These are phyloP conservation scores for Galendromus occidentalis DNA, from an alignment of 1,140 invertebrate genomes.

Conservation along the genomic window DNA sequence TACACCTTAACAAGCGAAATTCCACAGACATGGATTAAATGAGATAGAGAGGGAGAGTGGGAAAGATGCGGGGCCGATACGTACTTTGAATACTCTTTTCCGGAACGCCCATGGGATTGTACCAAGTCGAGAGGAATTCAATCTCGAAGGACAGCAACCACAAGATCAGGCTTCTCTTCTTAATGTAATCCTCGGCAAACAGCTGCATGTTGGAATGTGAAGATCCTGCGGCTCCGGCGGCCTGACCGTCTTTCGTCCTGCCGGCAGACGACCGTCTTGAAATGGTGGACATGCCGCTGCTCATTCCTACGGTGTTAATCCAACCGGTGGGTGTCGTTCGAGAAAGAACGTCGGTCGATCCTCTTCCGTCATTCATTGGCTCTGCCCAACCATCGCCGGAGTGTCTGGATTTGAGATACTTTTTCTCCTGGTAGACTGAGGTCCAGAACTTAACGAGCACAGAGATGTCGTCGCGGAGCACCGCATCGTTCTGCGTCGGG, in stretches of 20 bases:
- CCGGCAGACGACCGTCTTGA: slow-evolving; percentile 40
- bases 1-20: too few relatives aligned
- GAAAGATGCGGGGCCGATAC: slow-evolving; percentile 13
- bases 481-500: slow-evolving; percentile 51
- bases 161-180: slow-evolving; percentile 80
- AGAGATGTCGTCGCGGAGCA: slow-evolving; percentile 67
- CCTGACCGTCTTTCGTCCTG: slow-evolving; percentile 24
- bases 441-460: slow-evolving; percentile 88
- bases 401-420: slow-evolving; percentile 54
- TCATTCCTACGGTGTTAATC: slow-evolving; percentile 66
- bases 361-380: not conserved
- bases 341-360: not conserved
- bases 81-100: slow-evolving; percentile 55
- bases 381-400: slow-evolving; percentile 16
- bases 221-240: slow-evolving; percentile 19
- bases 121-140: slow-evolving; percentile 82
- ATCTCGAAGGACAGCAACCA: slow-evolving; percentile 77
- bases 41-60: not conserved
- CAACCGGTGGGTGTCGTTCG: slow-evolving; percentile 41
- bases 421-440: slow-evolving; percentile 84
- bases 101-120: slow-evolving; percentile 59
- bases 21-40: too few relatives aligned
- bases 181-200: slow-evolving; percentile 80
- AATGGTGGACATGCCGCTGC: slow-evolving; percentile 43
- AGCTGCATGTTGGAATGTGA: slow-evolving; percentile 39